These are phyloP conservation scores for Neotoma lepida DNA, from an alignment of 2,113 vertebrate genomes.

Conservation along the genomic window DNA sequence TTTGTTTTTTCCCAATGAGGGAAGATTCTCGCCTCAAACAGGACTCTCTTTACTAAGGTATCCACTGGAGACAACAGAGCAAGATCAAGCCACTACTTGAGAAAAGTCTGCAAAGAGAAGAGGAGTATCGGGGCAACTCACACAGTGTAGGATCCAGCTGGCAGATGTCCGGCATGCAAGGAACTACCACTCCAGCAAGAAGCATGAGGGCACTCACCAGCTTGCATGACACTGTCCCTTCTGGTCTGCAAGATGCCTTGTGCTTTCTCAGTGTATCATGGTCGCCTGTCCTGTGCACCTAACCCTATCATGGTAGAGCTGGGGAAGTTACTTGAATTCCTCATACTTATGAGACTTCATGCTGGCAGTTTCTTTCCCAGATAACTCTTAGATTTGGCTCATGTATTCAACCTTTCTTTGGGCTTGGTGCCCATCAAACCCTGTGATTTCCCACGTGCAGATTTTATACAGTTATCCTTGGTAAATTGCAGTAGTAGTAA, in stretches of 20 bases:
- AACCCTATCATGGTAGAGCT: not conserved
- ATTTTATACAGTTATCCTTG: not conserved
- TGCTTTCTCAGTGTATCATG: fast-evolving
- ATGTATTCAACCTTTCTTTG: not conserved
- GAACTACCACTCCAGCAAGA: not conserved
- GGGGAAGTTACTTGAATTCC: not conserved
- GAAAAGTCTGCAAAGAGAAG: too few species aligned
- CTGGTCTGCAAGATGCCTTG: not conserved
- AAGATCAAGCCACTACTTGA: not conserved
- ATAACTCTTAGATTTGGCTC: not conserved
- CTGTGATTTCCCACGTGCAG: not conserved
- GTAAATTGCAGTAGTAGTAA: not conserved
- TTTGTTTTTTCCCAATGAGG: not conserved
- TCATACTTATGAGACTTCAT: not conserved
- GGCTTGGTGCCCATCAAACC: not conserved
- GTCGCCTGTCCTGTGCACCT: fast-evolving
- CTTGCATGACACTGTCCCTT: not conserved
- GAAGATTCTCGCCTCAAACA: not conserved
- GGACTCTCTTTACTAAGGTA: not conserved
- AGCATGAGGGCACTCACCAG: not conserved
- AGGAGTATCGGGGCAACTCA: fast-evolving
- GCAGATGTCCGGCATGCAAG: not conserved
- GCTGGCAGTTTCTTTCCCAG: not conserved
- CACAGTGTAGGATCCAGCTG: fast-evolving
- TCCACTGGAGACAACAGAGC: not conserved